Evolutionary conservation across 1,140 invertebrate species (phyloP), one percentile per base, ranked within the genome.

Genomic region (Pseudobourletiella spinata): DNA sequence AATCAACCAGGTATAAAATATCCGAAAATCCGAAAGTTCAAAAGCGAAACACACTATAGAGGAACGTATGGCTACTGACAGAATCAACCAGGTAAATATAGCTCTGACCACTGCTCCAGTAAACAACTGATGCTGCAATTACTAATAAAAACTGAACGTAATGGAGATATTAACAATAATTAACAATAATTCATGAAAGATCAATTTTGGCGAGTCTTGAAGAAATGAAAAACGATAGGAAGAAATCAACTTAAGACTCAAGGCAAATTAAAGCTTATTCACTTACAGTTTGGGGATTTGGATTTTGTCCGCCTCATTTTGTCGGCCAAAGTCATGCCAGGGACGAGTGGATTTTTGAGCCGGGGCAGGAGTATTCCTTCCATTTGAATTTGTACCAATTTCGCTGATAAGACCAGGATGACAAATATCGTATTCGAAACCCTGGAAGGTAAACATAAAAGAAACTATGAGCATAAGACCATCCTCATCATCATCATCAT

Each of bases 281-380:
- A 89, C 91, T 91, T 80, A 96, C 92, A 95, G 81, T 88, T 96
- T 97, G 76, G 91, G 89, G 82, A 96, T 96, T 80, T 95, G 90
- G 70, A 95, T 91, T 82, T 95, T 95, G 76, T 94, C 91, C 56
- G 88, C 87, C 75, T 95, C 90, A 72, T 90, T 91, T 73, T 92
- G 90, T 65, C 91, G 79, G 24, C 89, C 89, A 75, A 93, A 94
- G 76, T 94, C 88, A 76, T 91, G 88, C 89, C 88, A 91, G 57
- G 88, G 88, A 66, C 88, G 76, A 35, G 86, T 83, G 18, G 60
- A 56, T 56, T 68, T 67, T 56, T 67, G 66, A 52, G 65, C 51
- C 2, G 57, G 39, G 6, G 64, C 67, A 50, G 66, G 63, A 30
- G 67, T 67, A 22, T 59, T 63, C 42, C 69, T 48, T 18, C 71